These are phyloP conservation scores for Vanessa atalanta DNA, from an alignment of 1,140 invertebrate genomes.

Conservation along the genomic window DNA sequence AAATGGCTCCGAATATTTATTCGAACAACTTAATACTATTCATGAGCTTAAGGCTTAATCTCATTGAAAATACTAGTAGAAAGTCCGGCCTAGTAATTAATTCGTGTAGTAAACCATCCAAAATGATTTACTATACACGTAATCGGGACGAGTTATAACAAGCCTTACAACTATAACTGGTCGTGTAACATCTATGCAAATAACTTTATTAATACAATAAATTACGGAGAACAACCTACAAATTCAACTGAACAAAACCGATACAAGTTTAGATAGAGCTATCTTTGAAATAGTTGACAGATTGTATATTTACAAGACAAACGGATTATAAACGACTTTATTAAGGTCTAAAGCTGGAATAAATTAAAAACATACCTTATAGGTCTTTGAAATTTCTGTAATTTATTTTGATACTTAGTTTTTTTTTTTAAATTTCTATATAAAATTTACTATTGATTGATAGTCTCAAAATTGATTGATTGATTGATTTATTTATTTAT, in stretches of 20 bases:
- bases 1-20: neutral
- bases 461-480: too few species aligned
- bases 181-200: constrained; percentile 14
- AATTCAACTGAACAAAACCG: neutral
- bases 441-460: too few species aligned
- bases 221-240: constrained; percentile 1
- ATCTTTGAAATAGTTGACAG: neutral
- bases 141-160: constrained; percentile 3
- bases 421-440: too few species aligned
- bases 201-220: constrained; percentile 15
- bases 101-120: neutral
- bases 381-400: too few species aligned
- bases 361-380: neutral
- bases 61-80: neutral
- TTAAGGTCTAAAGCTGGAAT: neutral
- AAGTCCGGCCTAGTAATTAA: constrained; percentile 3
- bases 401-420: too few species aligned
- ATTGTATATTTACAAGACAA: neutral
- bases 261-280: neutral
- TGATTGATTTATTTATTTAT: too few species aligned
- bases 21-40: neutral
- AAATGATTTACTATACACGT: constrained; percentile 13
- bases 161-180: neutral
- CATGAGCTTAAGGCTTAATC: neutral
- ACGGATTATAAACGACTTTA: neutral